Evolutionary conservation across 2,113 vertebrate genomes (phyloP).

Genomic region (Stictonetta naevosa): DNA sequence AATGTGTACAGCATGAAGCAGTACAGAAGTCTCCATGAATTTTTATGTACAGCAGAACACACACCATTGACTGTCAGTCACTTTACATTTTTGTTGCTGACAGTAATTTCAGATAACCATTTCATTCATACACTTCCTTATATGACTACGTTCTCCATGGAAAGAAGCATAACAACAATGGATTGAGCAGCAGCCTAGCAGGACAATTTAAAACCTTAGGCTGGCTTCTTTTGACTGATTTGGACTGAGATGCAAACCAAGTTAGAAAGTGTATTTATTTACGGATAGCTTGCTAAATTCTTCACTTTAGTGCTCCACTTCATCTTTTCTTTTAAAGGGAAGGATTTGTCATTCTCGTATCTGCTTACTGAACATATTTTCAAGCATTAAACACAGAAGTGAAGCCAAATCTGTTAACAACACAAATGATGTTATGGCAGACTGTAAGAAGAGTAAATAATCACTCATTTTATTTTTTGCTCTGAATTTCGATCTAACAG

Average conservation of each 20-base stretch:
- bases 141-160: not conserved
- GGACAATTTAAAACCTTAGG: not conserved
- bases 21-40: not conserved
- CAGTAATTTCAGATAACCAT: not conserved
- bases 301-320: not conserved
- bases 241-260: not conserved
- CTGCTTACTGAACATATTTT: not conserved
- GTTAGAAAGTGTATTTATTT: not conserved
- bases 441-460: not conserved
- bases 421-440: not conserved
- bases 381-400: not conserved
- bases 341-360: not conserved
- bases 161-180: not conserved
- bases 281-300: not conserved
- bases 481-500: not conserved
- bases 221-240: constrained; percentile 18
- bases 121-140: not conserved
- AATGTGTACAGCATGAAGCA: not conserved
- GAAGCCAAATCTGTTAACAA: not conserved
- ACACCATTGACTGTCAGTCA: accelerated
- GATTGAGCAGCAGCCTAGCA: not conserved
- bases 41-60: not conserved
- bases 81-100: not conserved
- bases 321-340: not conserved
- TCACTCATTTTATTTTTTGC: not conserved